Conservation (phyloP, 2,888 invertebrate genomes). For the Holacanthella duospinosa region DNA sequence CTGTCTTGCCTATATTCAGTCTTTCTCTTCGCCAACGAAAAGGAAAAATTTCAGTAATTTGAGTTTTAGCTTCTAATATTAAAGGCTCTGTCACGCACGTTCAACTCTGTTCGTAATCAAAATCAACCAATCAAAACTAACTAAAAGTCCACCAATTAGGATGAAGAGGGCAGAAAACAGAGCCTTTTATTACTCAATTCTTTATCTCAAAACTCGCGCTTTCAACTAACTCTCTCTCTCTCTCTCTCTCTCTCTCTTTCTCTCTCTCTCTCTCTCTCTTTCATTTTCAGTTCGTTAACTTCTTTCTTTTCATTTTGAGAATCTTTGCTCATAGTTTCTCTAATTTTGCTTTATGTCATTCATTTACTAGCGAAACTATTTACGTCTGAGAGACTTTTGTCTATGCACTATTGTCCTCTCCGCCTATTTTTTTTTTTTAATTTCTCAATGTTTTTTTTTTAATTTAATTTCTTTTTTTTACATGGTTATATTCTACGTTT, state of each 20-base stretch:
- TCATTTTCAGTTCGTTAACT: neutral
- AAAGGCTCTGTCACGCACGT: constrained; percentile 19
- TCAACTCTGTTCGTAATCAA: neutral
- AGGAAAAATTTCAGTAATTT: neutral
- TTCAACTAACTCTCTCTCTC: constrained; percentile 37
- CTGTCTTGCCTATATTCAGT: constrained; percentile 34
- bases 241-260: constrained; percentile 37
- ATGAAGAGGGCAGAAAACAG: neutral
- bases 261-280: neutral
- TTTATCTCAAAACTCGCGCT: constrained; percentile 14
- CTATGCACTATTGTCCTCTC: neutral
- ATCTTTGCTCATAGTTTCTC: neutral
- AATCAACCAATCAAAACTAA: neutral
- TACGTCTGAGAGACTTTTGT: neutral
- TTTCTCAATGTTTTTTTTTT: constrained; percentile 6
- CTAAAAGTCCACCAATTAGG: neutral
- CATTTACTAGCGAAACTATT: neutral
- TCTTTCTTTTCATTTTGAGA: neutral
- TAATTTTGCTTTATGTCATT: constrained; percentile 1
- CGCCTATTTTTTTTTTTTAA: constrained; percentile 39
- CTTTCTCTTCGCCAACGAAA: constrained; percentile 5
- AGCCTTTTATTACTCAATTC: neutral
- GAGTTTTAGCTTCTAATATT: neutral
- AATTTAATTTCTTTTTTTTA: neutral
- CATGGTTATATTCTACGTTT: too few species aligned